Evolutionary conservation across 2,888 invertebrate genomes (phyloP), one percentile per base, ranked within the genome.

Genomic region (Chrysopilus asiliformis): DNA sequence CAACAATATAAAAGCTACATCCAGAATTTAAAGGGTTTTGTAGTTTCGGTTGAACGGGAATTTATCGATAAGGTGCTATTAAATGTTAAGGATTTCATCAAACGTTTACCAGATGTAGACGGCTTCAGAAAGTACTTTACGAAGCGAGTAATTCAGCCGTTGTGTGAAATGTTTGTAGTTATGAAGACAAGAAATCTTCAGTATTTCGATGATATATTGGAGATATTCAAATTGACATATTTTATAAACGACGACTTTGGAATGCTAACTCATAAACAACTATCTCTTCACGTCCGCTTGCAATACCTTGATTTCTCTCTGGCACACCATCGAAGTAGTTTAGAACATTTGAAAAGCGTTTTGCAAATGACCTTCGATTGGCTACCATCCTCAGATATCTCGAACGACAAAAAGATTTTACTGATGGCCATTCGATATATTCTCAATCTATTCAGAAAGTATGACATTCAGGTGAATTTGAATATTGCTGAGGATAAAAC

Each of bases 131-230:
- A 33, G 1, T 34, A 40, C 1, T 60, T 55, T 37, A 47, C 45
- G 2, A 7, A 29, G 0, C 20, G 31, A 2, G 36, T 46, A 0
- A 34, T 55, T 2, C 45, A 45, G 10, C 46, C 53, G 1, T 34
- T 60, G 4, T 47, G 49, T 1, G 26, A 26, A 26, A 26, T 14
- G 10, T 14, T 29, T 29, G 15, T 29, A 2, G 14, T 29, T 10
- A 13, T 14, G 29, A 29, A 29, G 29, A 29, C 4, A 15, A 29
- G 16, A 15, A 29, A 29, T 14, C 15, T 29, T 2, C 41, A 44
- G 15, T 53, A 50, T 34, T 53, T 58, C 27, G 49, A 51, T 9
- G 58, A 61, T 22, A 20, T 60, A 9, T 40, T 51, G 3, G 51
- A 49, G 20, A 36, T 36, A 4, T 15, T 29, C 14, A 16, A 22